Base-by-base conservation (phyloP, 2,888 invertebrate genomes). In the Podabrus alpinus region DNA sequence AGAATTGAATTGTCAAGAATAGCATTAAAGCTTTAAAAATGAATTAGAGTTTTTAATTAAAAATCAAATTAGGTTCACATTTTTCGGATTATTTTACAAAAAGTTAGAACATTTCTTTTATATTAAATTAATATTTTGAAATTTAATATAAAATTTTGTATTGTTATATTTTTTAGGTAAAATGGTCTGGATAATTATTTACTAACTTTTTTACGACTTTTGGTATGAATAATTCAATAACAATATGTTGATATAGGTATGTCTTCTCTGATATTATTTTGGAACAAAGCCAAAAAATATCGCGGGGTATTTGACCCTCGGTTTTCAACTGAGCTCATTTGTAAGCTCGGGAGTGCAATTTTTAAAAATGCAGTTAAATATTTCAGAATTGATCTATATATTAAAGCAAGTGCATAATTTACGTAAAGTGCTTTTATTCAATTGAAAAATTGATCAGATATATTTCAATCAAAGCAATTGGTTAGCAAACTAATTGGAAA, bases 201-300 rank as follows among this genome's bases (percentile, higher is more conserved):
- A n/a, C n/a, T 2, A 45, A 45, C 45, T 45, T 45, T n/a, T 45
- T 45, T 45, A 9, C 7, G 45, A 45, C n/a, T n/a, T n/a, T 45
- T 7, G 45, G n/a, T 67, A 67, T 72, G 60, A 66, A 75, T 66
- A 61, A 61, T 25, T 70, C 69, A 70, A 70, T 70, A 75, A 73
- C 73, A 76, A 76, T 76, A 73, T 76, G 73, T 76, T 73, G 70
- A 68, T 64, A 69, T 62, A 68, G 68, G 68, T 70, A 73, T 64
- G 66, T 71, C 60, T 73, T 62, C 29, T 29, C 70, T 73, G 73
- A 64, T 71, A 72, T 66, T 68, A 69, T 71, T 60, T 73, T 76
- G 76, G 76, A 76, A 73, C 64, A 60, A 59, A 61, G 76, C 76
- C 76, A 76, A 73, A 73, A 68, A 68, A 73, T 68, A 71, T 71